phyloP scores from a whole-genome alignment of 2,797 vertebrate species.

The Galagoides demidoff region DNA sequence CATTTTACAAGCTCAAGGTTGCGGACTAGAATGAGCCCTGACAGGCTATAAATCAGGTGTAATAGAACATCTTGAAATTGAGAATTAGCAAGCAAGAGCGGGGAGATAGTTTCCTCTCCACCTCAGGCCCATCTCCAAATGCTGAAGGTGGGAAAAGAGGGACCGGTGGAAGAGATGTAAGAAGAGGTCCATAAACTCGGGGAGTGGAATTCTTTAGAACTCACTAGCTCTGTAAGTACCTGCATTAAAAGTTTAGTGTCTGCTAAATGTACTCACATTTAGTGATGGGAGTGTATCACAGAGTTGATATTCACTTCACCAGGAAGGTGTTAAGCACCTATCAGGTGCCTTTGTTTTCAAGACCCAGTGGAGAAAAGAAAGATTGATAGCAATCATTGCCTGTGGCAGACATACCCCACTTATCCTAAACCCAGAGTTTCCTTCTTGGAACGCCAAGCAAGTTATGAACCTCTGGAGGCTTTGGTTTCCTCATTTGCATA shows the following conservation, averaged over 20 bases:
- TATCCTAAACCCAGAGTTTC: not conserved
- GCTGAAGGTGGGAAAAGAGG: not conserved
- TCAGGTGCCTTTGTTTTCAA: not conserved
- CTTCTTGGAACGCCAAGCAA: not conserved
- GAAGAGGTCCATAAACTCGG: not conserved
- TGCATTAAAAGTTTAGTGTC: conserved; percentile 4
- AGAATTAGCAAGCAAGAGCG: conserved; percentile 1
- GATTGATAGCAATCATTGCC: not conserved
- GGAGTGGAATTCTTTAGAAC: conserved; percentile 17
- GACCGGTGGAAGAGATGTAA: not conserved
- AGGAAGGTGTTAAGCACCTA: not conserved
- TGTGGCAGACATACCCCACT: not conserved
- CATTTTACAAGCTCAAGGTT: conserved; percentile 86
- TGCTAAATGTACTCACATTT: not conserved
- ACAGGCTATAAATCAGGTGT: conserved; percentile 84
- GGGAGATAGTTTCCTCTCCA: not conserved
- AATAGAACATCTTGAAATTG: conserved; percentile 77
- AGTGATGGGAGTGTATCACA: not conserved
- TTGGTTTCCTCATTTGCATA: not conserved
- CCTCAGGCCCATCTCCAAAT: not conserved
- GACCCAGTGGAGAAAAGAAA: not conserved
- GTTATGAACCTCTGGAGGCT: not conserved
- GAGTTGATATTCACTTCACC: not conserved
- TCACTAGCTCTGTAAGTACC: not conserved
- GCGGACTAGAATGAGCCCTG: conserved; percentile 83